Base-by-base conservation (phyloP, 2,113 vertebrate genomes). In the Perognathus longimembris region DNA sequence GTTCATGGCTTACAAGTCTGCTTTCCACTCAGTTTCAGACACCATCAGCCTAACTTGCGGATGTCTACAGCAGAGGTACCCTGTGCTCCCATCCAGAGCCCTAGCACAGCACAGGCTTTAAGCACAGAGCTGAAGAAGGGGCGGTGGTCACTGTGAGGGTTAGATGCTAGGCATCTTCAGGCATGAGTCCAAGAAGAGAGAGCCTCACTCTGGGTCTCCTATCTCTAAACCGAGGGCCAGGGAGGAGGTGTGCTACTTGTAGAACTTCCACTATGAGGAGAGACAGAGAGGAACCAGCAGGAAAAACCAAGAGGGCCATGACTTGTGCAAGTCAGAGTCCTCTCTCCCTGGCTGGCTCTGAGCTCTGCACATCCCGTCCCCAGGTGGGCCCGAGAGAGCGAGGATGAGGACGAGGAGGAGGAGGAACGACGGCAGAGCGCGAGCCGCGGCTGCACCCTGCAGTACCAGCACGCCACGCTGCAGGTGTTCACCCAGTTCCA, bases 401-500 rank as follows among this genome's bases (percentile, higher is more conserved):
- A 97, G 36, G 96, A 96, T 0, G 96, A 96, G 74, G 99, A 99
- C 0, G 99, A 99, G 0, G 98, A 98, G 7, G 99, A 99, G 0
- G 99, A 99, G 0, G 99, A 99, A 0, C 98, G 99, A 0, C 98
- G 99, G 74, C 97, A 98, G 42, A 98, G 98, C 28, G 96, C 98
- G 79, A 99, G 96, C 95, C 98, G 99, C 0, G 99, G 99, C 92
- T 99, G 99, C 89, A 98, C 99, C 54, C 98, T 99, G 77, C 99
- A 99, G 97, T 99, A 99, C 98, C 99, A 99, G 96, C 98, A 99
- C 0, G 96, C 99, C 90, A 98, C 98, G 4, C 98, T 99, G 66
- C 99, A 99, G 96, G 99, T 99, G 88, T 98, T 99, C 97, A 99
- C 99, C 86, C 99, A 99, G 98, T 99, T 99, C 98, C 99, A 99